Evolutionary conservation across 2,888 invertebrate genomes (phyloP), one percentile per base, ranked within the genome.

Genomic region (Sisyra terminalis): DNA sequence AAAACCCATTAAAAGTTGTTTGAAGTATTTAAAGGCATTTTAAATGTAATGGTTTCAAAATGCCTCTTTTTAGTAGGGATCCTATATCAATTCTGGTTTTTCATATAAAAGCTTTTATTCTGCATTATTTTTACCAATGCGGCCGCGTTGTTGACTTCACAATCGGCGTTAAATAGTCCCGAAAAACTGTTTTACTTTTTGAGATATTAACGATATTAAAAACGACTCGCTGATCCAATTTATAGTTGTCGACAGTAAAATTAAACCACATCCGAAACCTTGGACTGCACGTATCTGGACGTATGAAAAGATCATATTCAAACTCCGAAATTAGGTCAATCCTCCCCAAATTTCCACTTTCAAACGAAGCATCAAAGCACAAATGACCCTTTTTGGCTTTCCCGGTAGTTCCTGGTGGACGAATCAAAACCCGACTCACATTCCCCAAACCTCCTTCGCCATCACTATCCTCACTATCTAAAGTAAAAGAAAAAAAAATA

Each of bases 161-260:
- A 39, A 98, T 64, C 0, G 97, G 97, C 3, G 94, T 92, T 78
- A 96, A 82, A 1, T 89, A 86, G 24, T 78, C 76, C 50, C 86
- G 79, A 57, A 86, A 96, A 38, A 96, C 67, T 52, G 88, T 93
- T 49, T 83, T 76, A 48, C 78, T 80, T 63, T 96, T 96, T 51
- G 92, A 92, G 48, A 97, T 79, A 65, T 98, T 98, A 1, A 97
- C 92, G 45, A 98, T 78, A 61, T 96, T 94, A 64, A 98, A 93
- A 53, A 98, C 82, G 3, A 96, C 93, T 50, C 90, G 75, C 86
- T 96, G 96, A 60, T 96, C 92, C 46, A 81, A 75, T 52, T 81
- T 83, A 0, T 88, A 88, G 59, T 97, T 97, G 60, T 94, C 94
- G 30, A 97, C 94, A 1, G 93, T 90, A 57, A 97, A 98, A 65